These are phyloP conservation scores for Leptinotarsa lineolata DNA, from an alignment of 1,140 invertebrate species.

Conservation along the genomic window DNA sequence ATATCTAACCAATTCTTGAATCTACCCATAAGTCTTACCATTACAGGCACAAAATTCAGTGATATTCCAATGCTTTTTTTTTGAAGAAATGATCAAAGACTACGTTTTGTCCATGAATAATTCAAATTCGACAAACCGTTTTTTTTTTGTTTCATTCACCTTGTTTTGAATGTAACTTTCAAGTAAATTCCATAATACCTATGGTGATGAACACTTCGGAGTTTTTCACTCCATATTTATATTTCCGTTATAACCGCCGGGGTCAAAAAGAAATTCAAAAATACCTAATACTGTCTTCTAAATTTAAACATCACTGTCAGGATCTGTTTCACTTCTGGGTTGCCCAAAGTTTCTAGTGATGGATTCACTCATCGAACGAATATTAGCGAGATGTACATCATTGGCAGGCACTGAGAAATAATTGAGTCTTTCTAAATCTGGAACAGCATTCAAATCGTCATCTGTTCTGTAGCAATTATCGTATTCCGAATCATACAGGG, in stretches of 20 bases:
- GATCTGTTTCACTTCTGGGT: conserved; percentile 66
- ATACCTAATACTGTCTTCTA: background rate
- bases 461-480: conserved; percentile 65
- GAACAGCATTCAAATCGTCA: conserved; percentile 55
- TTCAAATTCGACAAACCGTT: background rate
- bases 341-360: conserved; percentile 76
- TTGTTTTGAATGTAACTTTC: background rate
- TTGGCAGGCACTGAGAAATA: conserved; percentile 61
- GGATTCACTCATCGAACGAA: conserved; percentile 73
- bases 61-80: background rate
- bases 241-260: background rate
- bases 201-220: background rate
- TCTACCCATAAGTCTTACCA: background rate
- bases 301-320: conserved; percentile 64
- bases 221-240: background rate
- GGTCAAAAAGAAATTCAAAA: background rate
- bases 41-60: conserved; percentile 4
- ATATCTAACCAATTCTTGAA: background rate
- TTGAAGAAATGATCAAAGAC: background rate
- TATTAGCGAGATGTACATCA: conserved; percentile 76
- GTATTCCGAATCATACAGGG: conserved; percentile 84
- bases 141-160: background rate
- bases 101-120: background rate
- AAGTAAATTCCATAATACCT: background rate
- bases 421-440: conserved; percentile 54